Conservation (phyloP, 1,140 invertebrate species). For the Aricia agestis region DNA sequence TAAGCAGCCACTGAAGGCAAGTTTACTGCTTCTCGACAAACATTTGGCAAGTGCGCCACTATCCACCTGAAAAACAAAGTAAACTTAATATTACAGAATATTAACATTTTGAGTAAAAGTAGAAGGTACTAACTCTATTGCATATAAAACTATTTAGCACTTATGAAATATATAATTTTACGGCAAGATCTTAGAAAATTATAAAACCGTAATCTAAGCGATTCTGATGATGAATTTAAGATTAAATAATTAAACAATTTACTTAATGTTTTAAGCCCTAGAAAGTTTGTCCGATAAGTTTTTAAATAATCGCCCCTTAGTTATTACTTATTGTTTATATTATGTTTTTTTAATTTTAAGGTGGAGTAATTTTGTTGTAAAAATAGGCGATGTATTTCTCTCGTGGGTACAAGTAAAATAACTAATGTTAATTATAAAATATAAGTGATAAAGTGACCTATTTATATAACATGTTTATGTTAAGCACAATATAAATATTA, state of each 20-base stretch:
- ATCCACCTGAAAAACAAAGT: background rate
- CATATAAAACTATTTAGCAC: no score
- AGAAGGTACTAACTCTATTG: no score
- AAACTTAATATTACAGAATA: background rate
- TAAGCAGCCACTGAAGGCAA: constrained; percentile 10
- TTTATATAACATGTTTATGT: background rate
- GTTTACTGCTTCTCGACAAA: constrained; percentile 23
- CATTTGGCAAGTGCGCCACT: constrained; percentile 22
- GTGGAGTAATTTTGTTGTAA: background rate
- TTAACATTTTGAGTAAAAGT: background rate
- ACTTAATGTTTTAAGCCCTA: no score
- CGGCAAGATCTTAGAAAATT: background rate
- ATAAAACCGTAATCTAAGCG: background rate
- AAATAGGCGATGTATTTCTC: background rate
- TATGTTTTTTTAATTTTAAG: background rate
- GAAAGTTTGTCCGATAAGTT: background rate
- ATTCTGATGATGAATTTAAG: background rate
- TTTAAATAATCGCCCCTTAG: background rate
- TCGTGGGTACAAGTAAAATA: background rate
- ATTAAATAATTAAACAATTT: background rate
- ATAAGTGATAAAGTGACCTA: no score
- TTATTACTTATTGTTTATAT: background rate
- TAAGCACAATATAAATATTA: background rate
- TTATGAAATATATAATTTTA: background rate
- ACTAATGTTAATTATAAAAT: background rate